Conservation (phyloP, 2,888 invertebrate genomes). For the Tetranychus piercei region DNA sequence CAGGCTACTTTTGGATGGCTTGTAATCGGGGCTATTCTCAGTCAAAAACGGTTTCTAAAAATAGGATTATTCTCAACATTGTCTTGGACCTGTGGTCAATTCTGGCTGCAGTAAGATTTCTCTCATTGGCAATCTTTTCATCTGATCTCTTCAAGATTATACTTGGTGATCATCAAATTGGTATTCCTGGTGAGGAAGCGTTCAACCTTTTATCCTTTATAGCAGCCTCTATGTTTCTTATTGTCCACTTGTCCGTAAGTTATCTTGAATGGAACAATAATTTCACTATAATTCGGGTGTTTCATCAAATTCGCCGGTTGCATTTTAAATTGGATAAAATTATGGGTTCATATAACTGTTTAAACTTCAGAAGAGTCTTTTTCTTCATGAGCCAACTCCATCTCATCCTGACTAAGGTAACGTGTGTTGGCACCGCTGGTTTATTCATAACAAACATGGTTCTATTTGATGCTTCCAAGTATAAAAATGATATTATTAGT, state of each 20-base stretch:
- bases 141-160: neutral
- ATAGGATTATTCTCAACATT: neutral
- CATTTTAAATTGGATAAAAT: neutral
- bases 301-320: neutral
- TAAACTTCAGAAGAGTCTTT: neutral
- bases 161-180: too few relatives aligned
- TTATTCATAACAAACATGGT: neutral
- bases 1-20: neutral
- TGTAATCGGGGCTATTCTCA: neutral
- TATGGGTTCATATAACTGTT: neutral
- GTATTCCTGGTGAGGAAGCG: too few relatives aligned
- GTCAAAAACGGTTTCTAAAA: neutral
- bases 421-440: neutral
- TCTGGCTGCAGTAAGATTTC: neutral
- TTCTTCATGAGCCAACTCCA: neutral
- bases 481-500: neutral
- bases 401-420: neutral
- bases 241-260: neutral
- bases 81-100: neutral
- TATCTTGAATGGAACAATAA: neutral
- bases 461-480: neutral
- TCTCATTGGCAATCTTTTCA: neutral
- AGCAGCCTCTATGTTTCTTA: neutral
- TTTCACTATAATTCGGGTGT: neutral
- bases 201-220: neutral